Percentiles rank a stretch among this genome's conserved stretches.
phyloP scores from a whole-genome alignment of 2,888 invertebrate genomes.

The Eristalinus aeneus region DNA sequence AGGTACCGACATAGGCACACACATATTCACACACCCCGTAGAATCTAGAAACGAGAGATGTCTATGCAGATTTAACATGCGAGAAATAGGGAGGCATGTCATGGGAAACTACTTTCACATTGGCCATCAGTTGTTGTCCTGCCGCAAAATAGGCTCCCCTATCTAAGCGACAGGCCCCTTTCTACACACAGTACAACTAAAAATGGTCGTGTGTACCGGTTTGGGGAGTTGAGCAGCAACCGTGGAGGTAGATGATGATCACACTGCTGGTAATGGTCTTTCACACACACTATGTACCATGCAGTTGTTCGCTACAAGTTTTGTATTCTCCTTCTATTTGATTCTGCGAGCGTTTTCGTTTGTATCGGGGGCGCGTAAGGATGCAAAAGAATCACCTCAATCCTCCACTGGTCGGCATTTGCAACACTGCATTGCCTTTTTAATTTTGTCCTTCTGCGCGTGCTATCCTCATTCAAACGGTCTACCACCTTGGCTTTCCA shows the following conservation, averaged over 20 bases:
- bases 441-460: conserved; percentile 29
- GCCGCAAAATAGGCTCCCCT: conserved; percentile 58
- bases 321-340: conserved; percentile 33
- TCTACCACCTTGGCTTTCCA: conserved; percentile 41
- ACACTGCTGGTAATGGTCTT: conserved; percentile 41
- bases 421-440: conserved; percentile 33
- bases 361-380: conserved; percentile 30
- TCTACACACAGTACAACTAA: conserved; percentile 2
- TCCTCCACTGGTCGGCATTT: conserved; percentile 26
- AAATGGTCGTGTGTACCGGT: conserved; percentile 18
- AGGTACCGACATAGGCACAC: not conserved
- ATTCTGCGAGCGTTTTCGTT: conserved; percentile 35
- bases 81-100: conserved; percentile 61
- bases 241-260: conserved; percentile 44
- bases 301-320: conserved; percentile 45
- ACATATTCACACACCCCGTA: conserved; percentile 1
- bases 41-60: conserved; percentile 49
- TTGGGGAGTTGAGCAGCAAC: not conserved
- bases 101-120: conserved; percentile 66
- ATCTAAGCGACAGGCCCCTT: conserved; percentile 33
- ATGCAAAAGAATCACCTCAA: conserved; percentile 36
- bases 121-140: conserved; percentile 67
- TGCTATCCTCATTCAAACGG: conserved; percentile 15
- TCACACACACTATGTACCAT: conserved; percentile 16
- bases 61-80: conserved; percentile 61